These are phyloP conservation scores for Genyomyrus donnyi DNA, from an alignment of 2,113 vertebrate species.

Conservation along the genomic window DNA sequence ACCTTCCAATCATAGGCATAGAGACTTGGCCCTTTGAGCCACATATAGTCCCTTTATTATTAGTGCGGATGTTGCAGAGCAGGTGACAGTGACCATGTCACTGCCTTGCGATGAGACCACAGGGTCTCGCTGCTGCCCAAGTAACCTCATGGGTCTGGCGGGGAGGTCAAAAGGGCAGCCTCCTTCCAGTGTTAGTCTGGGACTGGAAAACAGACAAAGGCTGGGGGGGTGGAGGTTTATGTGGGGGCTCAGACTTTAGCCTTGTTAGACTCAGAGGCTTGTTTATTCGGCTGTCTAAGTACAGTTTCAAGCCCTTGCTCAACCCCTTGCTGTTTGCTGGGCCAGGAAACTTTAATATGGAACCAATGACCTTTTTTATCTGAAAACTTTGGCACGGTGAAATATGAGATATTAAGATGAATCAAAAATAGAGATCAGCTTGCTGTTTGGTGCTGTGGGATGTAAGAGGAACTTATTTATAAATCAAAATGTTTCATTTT, in stretches of 20 bases:
- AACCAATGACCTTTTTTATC: background rate
- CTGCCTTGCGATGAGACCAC: background rate
- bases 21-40: background rate
- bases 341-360: background rate
- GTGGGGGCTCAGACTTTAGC: background rate
- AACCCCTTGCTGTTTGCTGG: background rate
- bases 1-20: background rate
- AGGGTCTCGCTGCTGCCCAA: background rate
- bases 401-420: background rate
- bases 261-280: background rate
- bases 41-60: background rate
- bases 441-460: background rate
- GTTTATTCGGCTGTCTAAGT: background rate
- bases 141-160: background rate
- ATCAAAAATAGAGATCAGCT: background rate
- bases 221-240: background rate
- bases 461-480: background rate
- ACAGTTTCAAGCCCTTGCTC: background rate
- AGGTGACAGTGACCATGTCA: background rate
- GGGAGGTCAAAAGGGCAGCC: background rate
- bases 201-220: background rate
- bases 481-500: background rate
- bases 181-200: background rate
- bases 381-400: background rate
- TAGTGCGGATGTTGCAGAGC: background rate